Percentiles rank a stretch among this genome's conserved stretches.
These are phyloP conservation scores for Drosophila limbata DNA, from an alignment of 2,888 invertebrate genomes.

Conservation along the genomic window DNA sequence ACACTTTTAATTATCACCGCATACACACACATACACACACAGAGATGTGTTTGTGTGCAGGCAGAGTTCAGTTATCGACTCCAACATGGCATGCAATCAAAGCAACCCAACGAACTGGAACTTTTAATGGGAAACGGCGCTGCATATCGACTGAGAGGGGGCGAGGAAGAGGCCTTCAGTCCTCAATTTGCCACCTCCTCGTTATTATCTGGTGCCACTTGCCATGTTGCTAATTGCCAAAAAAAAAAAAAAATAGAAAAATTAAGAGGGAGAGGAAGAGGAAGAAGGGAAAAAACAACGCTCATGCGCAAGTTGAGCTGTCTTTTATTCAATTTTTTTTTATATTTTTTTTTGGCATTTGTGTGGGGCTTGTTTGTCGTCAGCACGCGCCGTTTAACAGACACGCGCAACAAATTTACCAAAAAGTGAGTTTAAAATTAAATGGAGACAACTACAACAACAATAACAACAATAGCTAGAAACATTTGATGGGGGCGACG, in stretches of 20 bases:
- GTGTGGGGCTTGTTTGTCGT: slow-evolving; percentile 48
- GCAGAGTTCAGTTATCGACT: slow-evolving; percentile 45
- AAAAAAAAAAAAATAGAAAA: slow-evolving; percentile 33
- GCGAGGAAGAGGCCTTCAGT: neutral
- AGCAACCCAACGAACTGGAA: slow-evolving; percentile 61
- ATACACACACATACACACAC: slow-evolving; percentile 12
- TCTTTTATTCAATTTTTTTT: slow-evolving; percentile 31
- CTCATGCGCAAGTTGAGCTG: slow-evolving; percentile 48
- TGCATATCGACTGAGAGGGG: slow-evolving; percentile 4
- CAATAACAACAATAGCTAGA: slow-evolving; percentile 9
- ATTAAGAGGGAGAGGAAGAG: neutral
- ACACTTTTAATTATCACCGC: slow-evolving; percentile 68
- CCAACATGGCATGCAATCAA: slow-evolving; percentile 53
- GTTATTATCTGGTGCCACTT: slow-evolving; percentile 40
- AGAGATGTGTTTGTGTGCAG: slow-evolving; percentile 5
- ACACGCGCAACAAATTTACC: slow-evolving; percentile 73
- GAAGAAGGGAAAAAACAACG: slow-evolving; percentile 13
- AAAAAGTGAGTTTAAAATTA: slow-evolving; percentile 41
- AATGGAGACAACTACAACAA: slow-evolving; percentile 19
- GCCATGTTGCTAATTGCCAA: slow-evolving; percentile 73
- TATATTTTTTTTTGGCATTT: slow-evolving; percentile 6
- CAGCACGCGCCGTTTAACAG: slow-evolving; percentile 74
- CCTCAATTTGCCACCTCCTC: slow-evolving; percentile 16
- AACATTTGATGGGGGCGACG: slow-evolving; percentile 33
- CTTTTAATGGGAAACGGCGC: slow-evolving; percentile 28